A percentile compares a stretch with the other conserved stretches of the same genome.
These are phyloP conservation scores for Tetranychus urticae DNA, from an alignment of 1,140 invertebrate species.

Conservation along the genomic window DNA sequence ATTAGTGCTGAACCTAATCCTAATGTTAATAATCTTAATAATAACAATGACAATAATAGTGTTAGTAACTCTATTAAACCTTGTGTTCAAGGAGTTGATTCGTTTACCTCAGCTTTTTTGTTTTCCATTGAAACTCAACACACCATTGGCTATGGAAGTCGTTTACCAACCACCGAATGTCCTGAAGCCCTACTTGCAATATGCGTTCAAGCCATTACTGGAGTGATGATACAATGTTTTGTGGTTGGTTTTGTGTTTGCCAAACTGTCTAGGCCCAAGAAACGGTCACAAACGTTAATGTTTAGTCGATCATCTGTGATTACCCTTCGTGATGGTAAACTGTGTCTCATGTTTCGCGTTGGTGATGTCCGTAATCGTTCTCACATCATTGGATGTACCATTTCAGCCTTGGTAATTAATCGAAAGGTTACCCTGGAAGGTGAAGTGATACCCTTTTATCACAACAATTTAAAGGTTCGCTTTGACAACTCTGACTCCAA, in stretches of 20 bases:
- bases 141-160: conserved; percentile 42
- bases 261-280: conserved; percentile 85
- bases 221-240: conserved; percentile 59
- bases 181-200: conserved; percentile 86
- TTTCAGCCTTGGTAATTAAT: conserved; percentile 66
- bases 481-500: conserved; percentile 58
- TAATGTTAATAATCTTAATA: too few species aligned
- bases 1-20: not conserved
- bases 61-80: too few species aligned
- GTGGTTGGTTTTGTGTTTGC: conserved; percentile 78
- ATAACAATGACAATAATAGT: too few species aligned
- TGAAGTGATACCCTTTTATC: conserved; percentile 25
- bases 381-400: conserved; percentile 62
- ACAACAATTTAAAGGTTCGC: conserved; percentile 28
- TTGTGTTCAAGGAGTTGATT: conserved; percentile 39
- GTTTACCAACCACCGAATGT: conserved; percentile 77
- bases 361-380: conserved; percentile 87
- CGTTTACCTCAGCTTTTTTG: conserved; percentile 63
- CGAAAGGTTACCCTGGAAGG: conserved; percentile 21
- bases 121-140: conserved; percentile 81
- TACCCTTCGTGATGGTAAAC: conserved; percentile 54
- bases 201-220: conserved; percentile 87
- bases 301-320: conserved; percentile 78
- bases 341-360: conserved; percentile 84
- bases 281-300: conserved; percentile 70